Conservation (phyloP, 2,888 invertebrate genomes). For the Pimpla rufipes region DNA sequence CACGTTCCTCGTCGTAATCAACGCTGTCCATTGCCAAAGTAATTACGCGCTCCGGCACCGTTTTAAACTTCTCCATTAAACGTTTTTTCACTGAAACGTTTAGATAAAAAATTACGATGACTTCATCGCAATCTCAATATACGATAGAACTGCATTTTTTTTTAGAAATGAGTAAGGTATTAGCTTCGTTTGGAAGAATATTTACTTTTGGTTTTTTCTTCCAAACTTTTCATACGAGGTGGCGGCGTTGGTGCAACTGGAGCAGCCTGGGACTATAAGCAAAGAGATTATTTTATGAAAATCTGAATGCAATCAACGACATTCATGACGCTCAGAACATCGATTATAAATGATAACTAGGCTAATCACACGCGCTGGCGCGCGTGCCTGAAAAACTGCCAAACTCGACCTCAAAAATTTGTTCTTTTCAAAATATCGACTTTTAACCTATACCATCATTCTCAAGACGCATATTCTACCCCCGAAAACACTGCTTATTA, state of each 20-base stretch:
- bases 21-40: slow-evolving; percentile 95
- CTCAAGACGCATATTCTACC: too few species aligned
- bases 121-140: slow-evolving; percentile 70
- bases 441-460: too few species aligned
- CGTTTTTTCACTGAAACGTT: slow-evolving; percentile 89
- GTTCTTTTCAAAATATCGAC: too few species aligned
- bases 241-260: slow-evolving; percentile 85
- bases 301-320: too few species aligned
- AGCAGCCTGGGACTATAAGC: slow-evolving; percentile 67
- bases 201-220: slow-evolving; percentile 88
- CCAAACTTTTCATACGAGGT: slow-evolving; percentile 89
- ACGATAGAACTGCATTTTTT: slow-evolving; percentile 26
- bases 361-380: too few species aligned
- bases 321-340: too few species aligned
- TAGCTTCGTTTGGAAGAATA: background rate
- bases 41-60: slow-evolving; percentile 93
- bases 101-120: background rate
- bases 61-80: slow-evolving; percentile 91
- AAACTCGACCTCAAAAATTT: too few species aligned
- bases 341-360: too few species aligned
- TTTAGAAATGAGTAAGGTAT: background rate
- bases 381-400: too few species aligned
- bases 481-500: too few species aligned
- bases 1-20: slow-evolving; percentile 93
- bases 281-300: slow-evolving; percentile 28